phyloP scores from a whole-genome alignment of 2,113 vertebrate species.

The Eurystomus gularis region DNA sequence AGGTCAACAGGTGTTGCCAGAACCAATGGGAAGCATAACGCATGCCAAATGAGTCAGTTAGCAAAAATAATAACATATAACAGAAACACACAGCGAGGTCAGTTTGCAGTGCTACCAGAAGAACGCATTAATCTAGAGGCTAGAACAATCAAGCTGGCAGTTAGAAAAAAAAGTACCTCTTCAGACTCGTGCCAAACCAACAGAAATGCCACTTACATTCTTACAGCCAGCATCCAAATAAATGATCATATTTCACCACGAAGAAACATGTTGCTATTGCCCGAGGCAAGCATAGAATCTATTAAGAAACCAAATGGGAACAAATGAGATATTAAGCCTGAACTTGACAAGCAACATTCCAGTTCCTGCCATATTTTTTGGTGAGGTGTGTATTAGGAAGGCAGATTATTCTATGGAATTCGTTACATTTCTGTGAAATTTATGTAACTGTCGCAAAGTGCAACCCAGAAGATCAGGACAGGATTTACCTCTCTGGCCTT shows the following conservation, averaged over 20 bases:
- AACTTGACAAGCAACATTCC: slow-evolving; percentile 53
- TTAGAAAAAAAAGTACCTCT: background rate
- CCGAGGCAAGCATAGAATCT: background rate
- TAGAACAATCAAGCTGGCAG: background rate
- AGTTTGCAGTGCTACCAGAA: background rate
- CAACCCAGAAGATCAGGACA: background rate
- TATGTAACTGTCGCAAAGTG: background rate
- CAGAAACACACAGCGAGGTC: background rate
- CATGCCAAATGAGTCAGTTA: background rate
- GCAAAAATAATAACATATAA: background rate
- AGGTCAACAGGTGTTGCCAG: background rate
- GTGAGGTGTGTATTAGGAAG: background rate
- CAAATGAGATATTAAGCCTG: slow-evolving; percentile 13
- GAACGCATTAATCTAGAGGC: background rate
- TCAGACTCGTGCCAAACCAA: background rate
- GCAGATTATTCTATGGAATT: background rate
- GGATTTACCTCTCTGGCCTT: background rate
- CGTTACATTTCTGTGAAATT: background rate
- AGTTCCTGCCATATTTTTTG: background rate
- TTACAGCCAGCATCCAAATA: slow-evolving; percentile 21
- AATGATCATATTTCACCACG: slow-evolving; percentile 19
- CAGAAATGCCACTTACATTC: slow-evolving; percentile 8
- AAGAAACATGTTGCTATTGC: slow-evolving; percentile 46
- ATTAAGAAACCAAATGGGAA: background rate
- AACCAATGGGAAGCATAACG: background rate